Percentiles rank a stretch among this genome's conserved stretches.
phyloP scores from a whole-genome alignment of 2,888 invertebrate species.

The Resseliella maxima region DNA sequence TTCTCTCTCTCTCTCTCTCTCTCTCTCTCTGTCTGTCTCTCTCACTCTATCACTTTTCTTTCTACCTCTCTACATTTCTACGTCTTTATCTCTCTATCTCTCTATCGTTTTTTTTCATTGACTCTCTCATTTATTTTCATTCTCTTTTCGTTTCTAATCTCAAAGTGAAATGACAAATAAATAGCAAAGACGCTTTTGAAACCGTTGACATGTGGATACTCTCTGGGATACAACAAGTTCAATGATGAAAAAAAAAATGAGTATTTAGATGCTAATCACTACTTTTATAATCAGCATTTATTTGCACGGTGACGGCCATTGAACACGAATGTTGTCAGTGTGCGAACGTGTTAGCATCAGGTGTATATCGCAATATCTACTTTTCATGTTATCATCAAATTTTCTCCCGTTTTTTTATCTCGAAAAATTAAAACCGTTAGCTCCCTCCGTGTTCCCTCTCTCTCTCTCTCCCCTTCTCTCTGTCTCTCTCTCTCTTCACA shows the following conservation, averaged over 20 bases:
- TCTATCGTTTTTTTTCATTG: no score
- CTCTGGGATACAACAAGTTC: no score
- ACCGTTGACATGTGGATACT: background rate
- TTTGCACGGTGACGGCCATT: background rate
- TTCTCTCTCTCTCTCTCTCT: no score
- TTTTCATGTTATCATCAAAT: background rate
- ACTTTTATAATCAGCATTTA: background rate
- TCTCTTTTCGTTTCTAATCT: background rate
- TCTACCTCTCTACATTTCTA: no score
- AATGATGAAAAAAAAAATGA: background rate
- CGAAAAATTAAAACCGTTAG: background rate
- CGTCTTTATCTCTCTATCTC: no score
- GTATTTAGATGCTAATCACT: constrained; percentile 35
- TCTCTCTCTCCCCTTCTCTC: no score
- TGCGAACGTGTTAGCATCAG: background rate
- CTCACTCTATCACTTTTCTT: no score
- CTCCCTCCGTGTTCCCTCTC: no score
- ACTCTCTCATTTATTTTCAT: background rate
- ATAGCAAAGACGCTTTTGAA: background rate
- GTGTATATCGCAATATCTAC: background rate
- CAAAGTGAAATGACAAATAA: background rate
- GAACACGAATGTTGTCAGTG: background rate
- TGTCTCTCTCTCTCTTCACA: no score
- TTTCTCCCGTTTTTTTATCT: background rate
- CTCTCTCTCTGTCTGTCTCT: no score